Evolutionary conservation across 2,888 invertebrate genomes (phyloP), one percentile per base, ranked within the genome.

Genomic region (Imbricaverruca yamaguchii): DNA sequence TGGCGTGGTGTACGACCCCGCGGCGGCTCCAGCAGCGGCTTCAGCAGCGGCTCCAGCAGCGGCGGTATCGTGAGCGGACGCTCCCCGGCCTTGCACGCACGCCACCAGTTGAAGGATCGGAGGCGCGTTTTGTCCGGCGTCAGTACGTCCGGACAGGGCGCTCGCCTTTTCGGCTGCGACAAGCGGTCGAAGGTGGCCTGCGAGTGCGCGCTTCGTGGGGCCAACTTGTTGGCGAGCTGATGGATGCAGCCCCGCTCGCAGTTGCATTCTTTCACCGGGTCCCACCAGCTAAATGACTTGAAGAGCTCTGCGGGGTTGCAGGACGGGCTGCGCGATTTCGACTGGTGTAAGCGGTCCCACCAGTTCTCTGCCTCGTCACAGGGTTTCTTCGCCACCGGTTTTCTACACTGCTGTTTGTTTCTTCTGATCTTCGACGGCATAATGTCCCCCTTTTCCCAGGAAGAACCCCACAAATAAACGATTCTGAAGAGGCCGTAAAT

Each of bases 21-120:
- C 9, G 11, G 65, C 11, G 59, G 59, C 59, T 59, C 11, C 74
- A 55, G 53, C 74, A 18, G 74, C 9, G 74, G 15, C 21, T n/a
- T n/a, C n/a, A n/a, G n/a, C n/a, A n/a, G 65, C 11, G 59, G 59
- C 59, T 59, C 11, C 74, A 55, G 53, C 74, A 18, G 74, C 9
- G 74, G 15, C 21, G 55, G 2, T 12, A 11, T 15, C 59, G 15
- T 13, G 12, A 59, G 15, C 15, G 59, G 59, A 18, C 21, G 18
- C 21, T 74, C 53, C 21, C 21, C 9, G 18, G 74, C 74, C 18
- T 53, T 13, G 53, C 74, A 74, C 21, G 74, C 55, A 55, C 74
- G 74, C 74, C 74, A 74, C 74, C 74, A 74, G 74, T 74, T 74
- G 74, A 74, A 74, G 21, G 74, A 74, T 0, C 74, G 74, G n/a